Base-by-base conservation (phyloP, 1,140 invertebrate species). In the Drosophila rufa region DNA sequence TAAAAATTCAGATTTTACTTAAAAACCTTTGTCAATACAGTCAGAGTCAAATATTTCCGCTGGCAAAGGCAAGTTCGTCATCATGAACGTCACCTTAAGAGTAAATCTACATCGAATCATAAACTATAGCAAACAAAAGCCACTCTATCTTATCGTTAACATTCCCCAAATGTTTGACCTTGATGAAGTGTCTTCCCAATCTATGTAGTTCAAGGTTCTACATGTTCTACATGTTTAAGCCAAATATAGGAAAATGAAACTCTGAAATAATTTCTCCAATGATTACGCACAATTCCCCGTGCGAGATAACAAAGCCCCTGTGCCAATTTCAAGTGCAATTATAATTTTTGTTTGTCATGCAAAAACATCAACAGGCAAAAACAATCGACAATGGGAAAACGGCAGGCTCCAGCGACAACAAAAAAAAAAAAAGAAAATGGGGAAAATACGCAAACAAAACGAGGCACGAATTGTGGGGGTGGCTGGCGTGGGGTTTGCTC, bases 281-380 rank as follows among this genome's bases (percentile, higher is more conserved):
- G 47, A 77, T 60, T 67, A 56, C 56, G 64, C 75, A 68, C 40
- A 59, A 55, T 60, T 77, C 64, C 64, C 27, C 69, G 69, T 60
- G 51, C 12, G 43, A 62, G 75, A 78, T 70, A 77, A 78, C 58
- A 78, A 50, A 68, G 8, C 14, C 43, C 36, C 43, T 75, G 80
- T 89, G 77, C 73, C 80, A 83, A 78, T 83, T 89, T 87, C 80
- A 83, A 87, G 84, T 87, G 84, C 84, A 87, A 87, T 87, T 87
- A 83, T 87, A 87, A 87, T 87, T 87, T 83, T 89, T 89, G 84
- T 84, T 87, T 87, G 84, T 87, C 84, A 87, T 87, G 84, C 84
- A 80, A 89, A 78, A 75, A 83, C 69, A 86, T 60, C 69, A 79
- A 75, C 58, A 80, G 82, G 71, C 64, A 80, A 87, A 57, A 85